Conservation (phyloP, 2,888 invertebrate genomes). For the Chorisops tibialis region DNA sequence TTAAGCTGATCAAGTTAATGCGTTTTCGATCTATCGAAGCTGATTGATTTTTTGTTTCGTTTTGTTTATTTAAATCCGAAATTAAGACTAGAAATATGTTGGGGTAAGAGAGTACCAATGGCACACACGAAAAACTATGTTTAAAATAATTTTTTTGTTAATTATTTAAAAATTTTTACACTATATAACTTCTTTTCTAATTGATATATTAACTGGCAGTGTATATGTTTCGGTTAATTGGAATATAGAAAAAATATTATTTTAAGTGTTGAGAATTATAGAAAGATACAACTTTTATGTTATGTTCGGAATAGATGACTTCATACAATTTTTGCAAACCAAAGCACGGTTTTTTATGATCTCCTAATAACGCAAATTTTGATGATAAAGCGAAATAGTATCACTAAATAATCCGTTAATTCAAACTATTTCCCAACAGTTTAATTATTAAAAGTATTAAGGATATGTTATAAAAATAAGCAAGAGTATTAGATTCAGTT, state of each 20-base stretch:
- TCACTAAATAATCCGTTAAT: no score
- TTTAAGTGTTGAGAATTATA: no score
- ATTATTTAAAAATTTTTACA: background rate
- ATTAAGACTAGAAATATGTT: constrained; percentile 1
- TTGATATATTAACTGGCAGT: background rate
- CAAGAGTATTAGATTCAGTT: no score
- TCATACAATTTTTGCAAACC: no score
- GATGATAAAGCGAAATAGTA: no score
- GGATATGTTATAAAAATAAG: no score
- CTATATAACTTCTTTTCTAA: constrained; percentile 5
- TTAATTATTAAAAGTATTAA: no score
- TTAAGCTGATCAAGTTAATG: background rate
- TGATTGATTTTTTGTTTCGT: background rate
- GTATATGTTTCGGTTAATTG: background rate
- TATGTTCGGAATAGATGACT: no score
- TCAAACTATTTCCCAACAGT: no score
- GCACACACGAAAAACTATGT: constrained; percentile 9
- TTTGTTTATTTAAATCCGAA: background rate
- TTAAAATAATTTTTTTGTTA: background rate
- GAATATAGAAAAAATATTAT: background rate
- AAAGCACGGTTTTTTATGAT: no score
- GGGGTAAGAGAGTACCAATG: constrained; percentile 8
- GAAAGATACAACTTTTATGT: no score
- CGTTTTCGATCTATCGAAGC: background rate
- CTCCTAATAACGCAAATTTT: no score